Conservation (phyloP, 2,113 vertebrate genomes). For the Pontoporia blainvillei region DNA sequence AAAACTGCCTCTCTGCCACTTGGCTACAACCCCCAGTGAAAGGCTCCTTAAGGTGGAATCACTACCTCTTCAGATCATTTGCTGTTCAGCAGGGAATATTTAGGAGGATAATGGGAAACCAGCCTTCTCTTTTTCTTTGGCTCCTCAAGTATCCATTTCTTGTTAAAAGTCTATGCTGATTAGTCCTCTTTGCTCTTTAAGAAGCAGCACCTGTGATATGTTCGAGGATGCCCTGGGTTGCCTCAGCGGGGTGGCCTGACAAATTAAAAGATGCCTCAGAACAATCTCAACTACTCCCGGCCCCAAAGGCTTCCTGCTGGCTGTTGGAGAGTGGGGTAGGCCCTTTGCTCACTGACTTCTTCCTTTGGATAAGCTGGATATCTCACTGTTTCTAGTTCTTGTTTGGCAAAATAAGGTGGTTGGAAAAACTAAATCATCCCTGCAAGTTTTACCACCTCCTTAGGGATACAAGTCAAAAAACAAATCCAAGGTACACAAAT, state of each 20-base stretch:
- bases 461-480: neutral
- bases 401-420: conserved; percentile 21
- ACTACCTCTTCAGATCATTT: neutral
- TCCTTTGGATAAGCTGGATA: conserved; percentile 25
- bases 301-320: neutral
- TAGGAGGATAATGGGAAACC: neutral
- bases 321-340: fast-evolving
- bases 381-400: neutral
- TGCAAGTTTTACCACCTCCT: neutral
- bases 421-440: neutral
- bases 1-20: neutral
- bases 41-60: neutral
- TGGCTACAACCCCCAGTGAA: neutral
- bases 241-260: neutral
- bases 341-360: neutral
- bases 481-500: neutral
- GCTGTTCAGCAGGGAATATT: neutral
- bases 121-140: neutral
- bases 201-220: conserved; percentile 39
- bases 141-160: neutral
- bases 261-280: neutral
- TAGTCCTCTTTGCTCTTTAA: conserved; percentile 75
- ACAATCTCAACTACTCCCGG: neutral
- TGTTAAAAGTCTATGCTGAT: neutral
- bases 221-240: neutral